Percentiles rank a stretch among this genome's conserved stretches.
Conservation (phyloP, 2,797 vertebrate species). For the Myiotriccus ornatus region DNA sequence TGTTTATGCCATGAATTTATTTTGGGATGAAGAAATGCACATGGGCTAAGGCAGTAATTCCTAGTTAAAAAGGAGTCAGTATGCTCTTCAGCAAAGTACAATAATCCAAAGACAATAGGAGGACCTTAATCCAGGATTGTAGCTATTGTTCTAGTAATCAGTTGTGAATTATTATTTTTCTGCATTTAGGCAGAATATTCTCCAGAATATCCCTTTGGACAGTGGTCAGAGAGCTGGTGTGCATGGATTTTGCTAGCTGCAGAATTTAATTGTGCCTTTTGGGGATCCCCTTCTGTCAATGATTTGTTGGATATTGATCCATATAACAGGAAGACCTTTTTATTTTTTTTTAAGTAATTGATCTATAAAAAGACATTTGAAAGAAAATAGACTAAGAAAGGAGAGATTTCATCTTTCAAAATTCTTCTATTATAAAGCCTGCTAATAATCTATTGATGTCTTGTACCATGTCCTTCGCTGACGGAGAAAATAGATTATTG, state of each 20-base stretch:
- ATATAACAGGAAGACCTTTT: neutral
- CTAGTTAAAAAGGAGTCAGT: neutral
- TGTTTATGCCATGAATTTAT: neutral
- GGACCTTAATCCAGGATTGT: neutral
- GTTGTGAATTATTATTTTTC: neutral
- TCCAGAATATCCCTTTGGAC: neutral
- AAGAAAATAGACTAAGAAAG: neutral
- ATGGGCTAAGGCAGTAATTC: neutral
- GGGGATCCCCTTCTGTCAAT: constrained; percentile 43
- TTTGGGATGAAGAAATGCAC: fast-evolving
- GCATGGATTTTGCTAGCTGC: neutral
- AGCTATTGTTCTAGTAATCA: neutral
- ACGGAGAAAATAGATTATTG: neutral
- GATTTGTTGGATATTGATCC: constrained; percentile 12
- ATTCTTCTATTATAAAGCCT: neutral
- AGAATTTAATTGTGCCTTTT: constrained; percentile 42
- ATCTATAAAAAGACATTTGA: neutral
- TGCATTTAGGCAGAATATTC: neutral
- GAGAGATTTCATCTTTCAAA: neutral
- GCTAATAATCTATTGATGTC: neutral
- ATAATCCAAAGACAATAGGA: neutral
- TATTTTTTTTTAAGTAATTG: neutral
- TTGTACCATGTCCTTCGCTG: neutral
- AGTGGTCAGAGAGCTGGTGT: neutral
- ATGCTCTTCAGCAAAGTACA: neutral